Conservation (phyloP, 2,113 vertebrate species). For the Corythornis cristatus region DNA sequence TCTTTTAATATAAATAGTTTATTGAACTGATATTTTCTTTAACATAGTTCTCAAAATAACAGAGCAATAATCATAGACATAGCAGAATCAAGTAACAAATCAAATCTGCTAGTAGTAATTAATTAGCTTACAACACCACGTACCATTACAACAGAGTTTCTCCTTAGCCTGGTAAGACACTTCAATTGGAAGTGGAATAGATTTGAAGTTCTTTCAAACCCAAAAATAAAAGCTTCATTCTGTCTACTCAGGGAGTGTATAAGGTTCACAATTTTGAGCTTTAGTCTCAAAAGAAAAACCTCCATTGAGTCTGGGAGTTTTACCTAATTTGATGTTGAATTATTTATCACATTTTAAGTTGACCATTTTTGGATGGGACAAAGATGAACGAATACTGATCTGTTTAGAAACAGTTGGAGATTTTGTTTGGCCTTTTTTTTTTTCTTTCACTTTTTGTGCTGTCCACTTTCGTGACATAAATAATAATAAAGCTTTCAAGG, state of each 20-base stretch:
- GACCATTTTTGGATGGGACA: background rate
- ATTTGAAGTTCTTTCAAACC: conserved; percentile 50
- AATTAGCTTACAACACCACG: background rate
- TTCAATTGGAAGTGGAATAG: conserved; percentile 21
- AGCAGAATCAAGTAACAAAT: background rate
- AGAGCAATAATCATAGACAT: background rate
- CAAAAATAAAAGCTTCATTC: conserved; percentile 46
- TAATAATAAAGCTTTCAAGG: conserved; percentile 1
- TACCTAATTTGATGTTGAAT: conserved; percentile 21
- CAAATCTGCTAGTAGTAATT: background rate
- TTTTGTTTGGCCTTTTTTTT: conserved; percentile 28
- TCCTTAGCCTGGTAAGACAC: background rate
- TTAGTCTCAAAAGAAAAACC: conserved; percentile 7
- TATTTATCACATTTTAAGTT: background rate
- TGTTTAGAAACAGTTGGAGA: background rate
- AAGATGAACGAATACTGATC: background rate
- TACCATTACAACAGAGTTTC: background rate
- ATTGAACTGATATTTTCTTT: conserved; percentile 1
- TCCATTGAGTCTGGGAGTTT: background rate
- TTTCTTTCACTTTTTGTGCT: background rate
- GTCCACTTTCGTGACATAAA: background rate
- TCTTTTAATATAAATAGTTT: background rate
- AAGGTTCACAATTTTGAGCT: conserved; percentile 11
- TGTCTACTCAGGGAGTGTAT: background rate
- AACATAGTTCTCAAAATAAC: background rate